These are phyloP conservation scores for Desmophyllum pertusum DNA, from an alignment of 92 coral and sea anemone species.

Conservation along the genomic window DNA sequence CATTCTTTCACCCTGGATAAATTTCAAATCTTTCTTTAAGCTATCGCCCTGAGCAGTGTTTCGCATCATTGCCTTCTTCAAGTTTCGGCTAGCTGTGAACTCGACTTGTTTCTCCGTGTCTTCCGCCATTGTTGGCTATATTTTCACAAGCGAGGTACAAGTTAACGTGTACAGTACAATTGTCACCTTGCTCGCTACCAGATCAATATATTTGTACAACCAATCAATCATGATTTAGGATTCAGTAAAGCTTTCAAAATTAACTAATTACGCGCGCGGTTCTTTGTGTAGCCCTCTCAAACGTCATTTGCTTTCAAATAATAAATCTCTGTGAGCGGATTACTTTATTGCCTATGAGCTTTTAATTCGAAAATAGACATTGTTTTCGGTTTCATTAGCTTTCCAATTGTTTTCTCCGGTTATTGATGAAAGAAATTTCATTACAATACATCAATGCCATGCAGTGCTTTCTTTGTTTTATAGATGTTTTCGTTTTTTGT, in stretches of 20 bases:
- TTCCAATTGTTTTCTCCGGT: not conserved
- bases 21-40: conserved; percentile 12
- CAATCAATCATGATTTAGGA: not conserved
- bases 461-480: not conserved
- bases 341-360: not conserved
- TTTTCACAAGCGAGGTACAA: not conserved
- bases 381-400: not conserved
- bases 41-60: not conserved
- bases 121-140: not conserved
- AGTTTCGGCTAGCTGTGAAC: not conserved
- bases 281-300: not conserved
- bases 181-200: not conserved
- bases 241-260: not conserved
- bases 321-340: conserved; percentile 4
- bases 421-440: not conserved
- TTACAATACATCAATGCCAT: not conserved
- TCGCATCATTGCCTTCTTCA: conserved; percentile 11
- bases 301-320: not conserved
- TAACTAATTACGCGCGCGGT: not conserved
- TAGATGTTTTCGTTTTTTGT: too few species aligned
- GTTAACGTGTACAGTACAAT: too few species aligned
- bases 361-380: not conserved
- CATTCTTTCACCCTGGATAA: conserved; percentile 1
- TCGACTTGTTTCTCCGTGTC: not conserved
- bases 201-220: not conserved